A percentile compares a stretch with the other conserved stretches of the same genome.
Evolutionary conservation across 1,140 invertebrate species (phyloP).

Genomic region (Nylanderia fulva): DNA sequence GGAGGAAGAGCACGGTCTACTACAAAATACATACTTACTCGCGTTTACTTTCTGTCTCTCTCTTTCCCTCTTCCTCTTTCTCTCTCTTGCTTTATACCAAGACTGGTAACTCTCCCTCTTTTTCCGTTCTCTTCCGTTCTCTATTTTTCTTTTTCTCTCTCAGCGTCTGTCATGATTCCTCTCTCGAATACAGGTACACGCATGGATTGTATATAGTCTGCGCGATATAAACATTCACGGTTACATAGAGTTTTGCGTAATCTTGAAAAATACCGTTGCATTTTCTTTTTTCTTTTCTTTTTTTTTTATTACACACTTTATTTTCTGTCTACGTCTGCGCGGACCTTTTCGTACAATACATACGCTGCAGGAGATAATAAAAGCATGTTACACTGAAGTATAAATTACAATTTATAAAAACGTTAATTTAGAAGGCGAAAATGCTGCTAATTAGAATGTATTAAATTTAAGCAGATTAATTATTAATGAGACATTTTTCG

Average conservation of each 20-base stretch:
- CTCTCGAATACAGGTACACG: conserved; percentile 35
- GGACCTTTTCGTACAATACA: not conserved
- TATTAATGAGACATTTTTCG: not conserved
- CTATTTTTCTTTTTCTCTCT: conserved; percentile 26
- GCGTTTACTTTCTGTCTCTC: conserved; percentile 56
- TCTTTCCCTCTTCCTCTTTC: conserved; percentile 3
- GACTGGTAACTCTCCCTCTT: not conserved
- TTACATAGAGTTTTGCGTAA: conserved; percentile 62
- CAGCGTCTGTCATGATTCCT: conserved; percentile 43
- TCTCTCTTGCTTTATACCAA: not conserved
- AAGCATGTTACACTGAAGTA: not conserved
- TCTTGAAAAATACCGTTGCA: conserved; percentile 45
- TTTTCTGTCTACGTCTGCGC: not conserved
- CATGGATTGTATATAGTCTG: conserved; percentile 2
- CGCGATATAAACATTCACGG: conserved; percentile 24
- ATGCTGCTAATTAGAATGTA: not conserved
- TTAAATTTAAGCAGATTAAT: not conserved
- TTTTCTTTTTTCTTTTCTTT: too few species aligned
- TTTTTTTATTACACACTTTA: conserved; percentile 12
- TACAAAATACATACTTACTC: conserved; percentile 79
- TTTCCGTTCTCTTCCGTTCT: not conserved
- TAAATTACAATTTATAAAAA: conserved; percentile 7
- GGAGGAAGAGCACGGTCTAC: conserved; percentile 78
- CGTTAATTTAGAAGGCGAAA: not conserved
- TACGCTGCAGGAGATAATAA: not conserved